These are phyloP conservation scores for Ceratotherium simum DNA, from an alignment of 2,113 vertebrate genomes.

Conservation along the genomic window DNA sequence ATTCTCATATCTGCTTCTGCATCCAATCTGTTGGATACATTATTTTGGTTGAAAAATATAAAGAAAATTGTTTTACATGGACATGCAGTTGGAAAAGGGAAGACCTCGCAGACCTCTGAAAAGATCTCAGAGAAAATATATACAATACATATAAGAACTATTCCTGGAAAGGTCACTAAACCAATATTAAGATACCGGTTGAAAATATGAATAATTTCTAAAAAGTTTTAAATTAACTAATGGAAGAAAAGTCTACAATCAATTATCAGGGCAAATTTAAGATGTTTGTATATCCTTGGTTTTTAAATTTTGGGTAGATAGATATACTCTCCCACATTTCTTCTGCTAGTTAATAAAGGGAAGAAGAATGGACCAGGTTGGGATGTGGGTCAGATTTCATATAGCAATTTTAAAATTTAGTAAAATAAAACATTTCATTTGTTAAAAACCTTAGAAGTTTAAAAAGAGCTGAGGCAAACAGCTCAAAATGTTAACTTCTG, in stretches of 20 bases:
- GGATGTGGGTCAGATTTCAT: neutral
- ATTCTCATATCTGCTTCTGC: neutral
- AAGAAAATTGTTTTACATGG: neutral
- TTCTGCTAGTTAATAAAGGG: neutral
- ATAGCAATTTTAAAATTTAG: constrained; percentile 51
- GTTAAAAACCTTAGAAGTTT: neutral
- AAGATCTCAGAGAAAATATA: neutral
- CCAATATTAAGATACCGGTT: neutral
- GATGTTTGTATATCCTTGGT: neutral
- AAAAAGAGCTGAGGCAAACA: neutral
- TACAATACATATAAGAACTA: neutral
- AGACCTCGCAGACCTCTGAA: neutral
- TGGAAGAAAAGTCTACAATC: neutral
- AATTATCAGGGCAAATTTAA: constrained; percentile 34
- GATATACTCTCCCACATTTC: neutral
- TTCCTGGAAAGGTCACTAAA: constrained; percentile 23
- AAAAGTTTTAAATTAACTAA: constrained; percentile 3
- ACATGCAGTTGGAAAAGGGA: neutral
- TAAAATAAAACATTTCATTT: neutral
- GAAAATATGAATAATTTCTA: constrained; percentile 23
- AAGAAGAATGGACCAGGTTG: neutral
- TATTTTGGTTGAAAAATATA: neutral
- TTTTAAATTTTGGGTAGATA: neutral
- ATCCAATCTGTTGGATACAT: neutral
- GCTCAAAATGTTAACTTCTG: neutral